Evolutionary conservation across 1,140 invertebrate genomes (phyloP).

Genomic region (Phthorimaea operculella): DNA sequence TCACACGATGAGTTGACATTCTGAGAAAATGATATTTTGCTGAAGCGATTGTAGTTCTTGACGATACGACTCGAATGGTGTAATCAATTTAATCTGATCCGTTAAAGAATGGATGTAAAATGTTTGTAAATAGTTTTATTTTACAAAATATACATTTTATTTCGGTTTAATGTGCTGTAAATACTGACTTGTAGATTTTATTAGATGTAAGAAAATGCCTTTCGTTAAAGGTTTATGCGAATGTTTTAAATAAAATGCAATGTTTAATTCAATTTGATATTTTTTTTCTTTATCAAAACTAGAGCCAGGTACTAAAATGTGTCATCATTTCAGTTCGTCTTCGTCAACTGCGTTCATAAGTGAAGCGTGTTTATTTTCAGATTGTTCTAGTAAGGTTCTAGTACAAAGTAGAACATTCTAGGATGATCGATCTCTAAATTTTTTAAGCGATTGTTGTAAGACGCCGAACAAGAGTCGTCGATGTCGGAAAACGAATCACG

Average conservation of each 20-base stretch:
- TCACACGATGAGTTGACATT: neutral
- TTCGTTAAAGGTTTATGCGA: neutral
- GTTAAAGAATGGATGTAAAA: conserved; percentile 4
- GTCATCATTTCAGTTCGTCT: too few relatives aligned
- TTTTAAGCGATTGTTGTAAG: too few relatives aligned
- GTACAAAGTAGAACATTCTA: too few relatives aligned
- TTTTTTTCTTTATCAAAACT: neutral
- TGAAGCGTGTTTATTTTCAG: too few relatives aligned
- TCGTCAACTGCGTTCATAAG: too few relatives aligned
- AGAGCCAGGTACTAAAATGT: too few relatives aligned
- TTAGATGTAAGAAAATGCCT: neutral
- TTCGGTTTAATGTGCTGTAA: too few relatives aligned
- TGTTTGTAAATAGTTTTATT: neutral
- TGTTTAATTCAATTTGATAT: neutral
- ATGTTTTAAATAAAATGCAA: neutral
- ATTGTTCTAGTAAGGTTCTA: too few relatives aligned
- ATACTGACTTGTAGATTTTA: neutral
- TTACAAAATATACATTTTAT: conserved; percentile 1
- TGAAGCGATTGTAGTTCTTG: neutral
- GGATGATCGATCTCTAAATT: too few relatives aligned
- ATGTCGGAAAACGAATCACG: too few relatives aligned
- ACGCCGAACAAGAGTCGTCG: too few relatives aligned
- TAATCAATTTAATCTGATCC: conserved; percentile 1
- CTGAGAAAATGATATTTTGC: neutral
- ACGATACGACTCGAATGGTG: neutral